Percentiles rank a stretch among this genome's conserved stretches.
Conservation (phyloP, 2,888 invertebrate genomes). For the Hedychridium roseum region DNA sequence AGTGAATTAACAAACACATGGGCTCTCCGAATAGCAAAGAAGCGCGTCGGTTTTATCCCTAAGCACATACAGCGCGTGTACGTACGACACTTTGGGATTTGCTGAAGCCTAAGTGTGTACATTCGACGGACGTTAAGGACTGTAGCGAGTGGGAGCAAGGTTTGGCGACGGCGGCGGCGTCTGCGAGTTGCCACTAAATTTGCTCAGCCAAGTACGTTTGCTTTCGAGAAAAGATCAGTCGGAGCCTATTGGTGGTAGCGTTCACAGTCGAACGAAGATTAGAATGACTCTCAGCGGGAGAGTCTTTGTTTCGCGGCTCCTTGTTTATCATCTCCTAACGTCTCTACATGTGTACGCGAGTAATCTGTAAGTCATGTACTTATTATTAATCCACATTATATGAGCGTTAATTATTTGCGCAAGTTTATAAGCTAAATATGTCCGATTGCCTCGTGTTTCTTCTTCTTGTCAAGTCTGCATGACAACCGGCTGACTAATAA, state of each 20-base stretch:
- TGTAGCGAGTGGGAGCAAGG: slow-evolving; percentile 51
- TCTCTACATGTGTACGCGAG: slow-evolving; percentile 13
- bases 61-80: slow-evolving; percentile 32
- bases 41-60: too few species aligned
- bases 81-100: slow-evolving; percentile 10
- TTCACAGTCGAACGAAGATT: slow-evolving; percentile 44
- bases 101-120: slow-evolving; percentile 19
- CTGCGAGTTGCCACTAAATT: slow-evolving; percentile 51
- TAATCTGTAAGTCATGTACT: slow-evolving; percentile 29
- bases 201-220: slow-evolving; percentile 34
- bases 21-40: not conserved
- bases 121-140: slow-evolving; percentile 34
- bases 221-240: slow-evolving; percentile 47
- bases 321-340: slow-evolving; percentile 17
- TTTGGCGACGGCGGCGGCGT: slow-evolving; percentile 47
- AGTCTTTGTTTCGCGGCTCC: slow-evolving; percentile 22
- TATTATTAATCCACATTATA: not conserved
- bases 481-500: too few species aligned
- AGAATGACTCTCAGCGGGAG: slow-evolving; percentile 45
- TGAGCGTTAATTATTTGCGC: too few species aligned
- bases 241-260: slow-evolving; percentile 43
- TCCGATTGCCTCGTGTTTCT: too few species aligned
- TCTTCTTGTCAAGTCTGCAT: too few species aligned
- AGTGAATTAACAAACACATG: slow-evolving; percentile 1
- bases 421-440: too few species aligned